Percentiles rank a stretch among this genome's conserved stretches.
Evolutionary conservation across 2,113 vertebrate genomes (phyloP).

Genomic region (Ceyx margarethae): DNA sequence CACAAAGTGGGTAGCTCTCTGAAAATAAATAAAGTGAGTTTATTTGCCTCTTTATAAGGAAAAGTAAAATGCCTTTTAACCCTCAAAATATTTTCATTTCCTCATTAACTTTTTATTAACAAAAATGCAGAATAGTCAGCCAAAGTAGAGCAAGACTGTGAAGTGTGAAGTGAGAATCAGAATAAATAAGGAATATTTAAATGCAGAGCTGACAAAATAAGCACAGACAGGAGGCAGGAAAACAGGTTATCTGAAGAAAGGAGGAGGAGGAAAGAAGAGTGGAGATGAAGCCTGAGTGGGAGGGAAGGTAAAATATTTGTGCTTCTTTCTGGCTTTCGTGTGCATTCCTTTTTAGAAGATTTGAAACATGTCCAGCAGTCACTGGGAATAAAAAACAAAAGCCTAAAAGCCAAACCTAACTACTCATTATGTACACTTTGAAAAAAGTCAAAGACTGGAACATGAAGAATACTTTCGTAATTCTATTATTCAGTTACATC

Average conservation of each 20-base stretch:
- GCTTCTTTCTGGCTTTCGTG: neutral
- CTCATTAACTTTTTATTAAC: neutral
- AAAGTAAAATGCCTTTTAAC: neutral
- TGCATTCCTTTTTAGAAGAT: neutral
- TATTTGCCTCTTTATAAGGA: neutral
- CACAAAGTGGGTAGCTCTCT: neutral
- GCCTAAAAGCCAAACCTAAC: neutral
- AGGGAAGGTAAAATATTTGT: neutral
- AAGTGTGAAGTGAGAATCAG: neutral
- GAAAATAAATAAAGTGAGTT: neutral
- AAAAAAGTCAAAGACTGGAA: neutral
- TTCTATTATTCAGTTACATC: neutral
- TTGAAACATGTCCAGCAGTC: neutral
- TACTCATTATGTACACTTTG: neutral
- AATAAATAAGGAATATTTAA: neutral
- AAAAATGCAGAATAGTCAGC: neutral
- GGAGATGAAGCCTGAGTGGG: neutral
- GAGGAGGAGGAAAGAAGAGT: neutral
- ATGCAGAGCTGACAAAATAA: neutral
- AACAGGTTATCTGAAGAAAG: neutral
- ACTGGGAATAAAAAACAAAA: neutral
- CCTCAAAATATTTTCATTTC: neutral
- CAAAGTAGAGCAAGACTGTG: neutral
- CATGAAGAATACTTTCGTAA: neutral
- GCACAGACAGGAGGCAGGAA: neutral